Percentiles rank a stretch among this genome's conserved stretches.
Conservation (phyloP, 2,888 invertebrate species). For the Lamproptera curius region DNA sequence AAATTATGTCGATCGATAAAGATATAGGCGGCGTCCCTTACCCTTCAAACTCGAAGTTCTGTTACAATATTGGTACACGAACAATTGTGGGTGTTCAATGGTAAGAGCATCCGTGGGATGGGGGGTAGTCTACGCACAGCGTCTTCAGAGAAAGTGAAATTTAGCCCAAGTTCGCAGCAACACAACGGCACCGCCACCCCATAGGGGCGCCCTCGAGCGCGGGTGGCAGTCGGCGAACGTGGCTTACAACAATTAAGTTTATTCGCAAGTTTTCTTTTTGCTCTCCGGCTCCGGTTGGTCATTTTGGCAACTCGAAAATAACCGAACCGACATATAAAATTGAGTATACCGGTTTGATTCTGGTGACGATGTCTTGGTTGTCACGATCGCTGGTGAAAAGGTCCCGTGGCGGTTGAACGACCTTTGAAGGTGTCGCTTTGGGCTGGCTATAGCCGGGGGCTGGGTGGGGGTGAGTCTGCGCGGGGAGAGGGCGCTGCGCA, state of each 20-base stretch:
- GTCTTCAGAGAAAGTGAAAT: constrained; percentile 78
- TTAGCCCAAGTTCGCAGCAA: constrained; percentile 77
- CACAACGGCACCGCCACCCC: constrained; percentile 59
- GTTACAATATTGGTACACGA: constrained; percentile 18
- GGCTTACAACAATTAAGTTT: constrained; percentile 77
- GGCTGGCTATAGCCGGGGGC: constrained; percentile 72
- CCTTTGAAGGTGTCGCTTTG: constrained; percentile 77
- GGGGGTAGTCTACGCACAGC: constrained; percentile 71
- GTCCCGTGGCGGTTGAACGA: constrained; percentile 72
- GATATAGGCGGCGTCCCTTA: constrained; percentile 4
- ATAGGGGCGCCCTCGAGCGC: constrained; percentile 48
- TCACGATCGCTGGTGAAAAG: constrained; percentile 39
- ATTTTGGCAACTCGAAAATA: no score
- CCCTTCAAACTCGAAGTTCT: not conserved
- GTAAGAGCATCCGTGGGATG: constrained; percentile 48
- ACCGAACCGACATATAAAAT: no score
- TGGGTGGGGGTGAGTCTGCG: constrained; percentile 33
- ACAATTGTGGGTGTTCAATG: constrained; percentile 59
- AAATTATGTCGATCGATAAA: constrained; percentile 13
- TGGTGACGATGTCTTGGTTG: not conserved
- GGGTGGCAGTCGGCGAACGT: constrained; percentile 63
- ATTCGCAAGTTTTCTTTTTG: constrained; percentile 65
- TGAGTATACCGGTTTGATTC: no score
- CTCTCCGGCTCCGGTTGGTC: constrained; percentile 3
- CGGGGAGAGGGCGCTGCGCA: constrained; percentile 39